Evolutionary conservation across 2,113 vertebrate species (phyloP), one percentile per base, ranked within the genome.

Genomic region (Pseudorhombus dupliciocellatus): DNA sequence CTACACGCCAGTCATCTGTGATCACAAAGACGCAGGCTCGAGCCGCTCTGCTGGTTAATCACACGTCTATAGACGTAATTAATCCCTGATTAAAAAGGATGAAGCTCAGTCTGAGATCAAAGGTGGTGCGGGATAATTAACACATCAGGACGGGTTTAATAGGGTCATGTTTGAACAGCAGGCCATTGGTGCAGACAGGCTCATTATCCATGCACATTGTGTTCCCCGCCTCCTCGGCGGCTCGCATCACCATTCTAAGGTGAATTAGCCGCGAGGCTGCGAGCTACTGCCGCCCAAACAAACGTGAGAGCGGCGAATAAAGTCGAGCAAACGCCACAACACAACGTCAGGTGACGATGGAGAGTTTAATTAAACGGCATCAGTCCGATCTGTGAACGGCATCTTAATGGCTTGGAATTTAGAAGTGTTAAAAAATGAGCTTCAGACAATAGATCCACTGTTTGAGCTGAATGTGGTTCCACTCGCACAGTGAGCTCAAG

Each of bases 41-140:
- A 79, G 2, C 24, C 18, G 63, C 20, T 48, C 42, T n/a, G 55
- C 64, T 71, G 58, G 40, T 66, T 89, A 80, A 82, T 85, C 70
- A 80, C 73, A 55, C 42, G 44, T 76, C 65, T 79, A 83, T 58
- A 83, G 59, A 76, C 66, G 44, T 71, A 79, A 86, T 84, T 85
- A 87, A 73, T 81, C 77, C 72, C 81, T 85, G 86, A 88, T 90
- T 86, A 87, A 77, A 86, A 65, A 70, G 66, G 79, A 77, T 80
- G 54, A 81, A 63, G 69, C 68, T 44, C 65, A 37, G 74, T 50
- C 64, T 69, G 65, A 84, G 76, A 86, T 83, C 84, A 83, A 83
- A 85, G 69, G 73, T 75, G 63, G 54, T n/a, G 60, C 21, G 25
- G 20, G 22, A 73, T 84, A 85, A 86, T 89, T 83, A 85, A 76